These are phyloP conservation scores for Machaerirhynchus nigripectus DNA, from an alignment of 2,113 vertebrate genomes.

Conservation along the genomic window DNA sequence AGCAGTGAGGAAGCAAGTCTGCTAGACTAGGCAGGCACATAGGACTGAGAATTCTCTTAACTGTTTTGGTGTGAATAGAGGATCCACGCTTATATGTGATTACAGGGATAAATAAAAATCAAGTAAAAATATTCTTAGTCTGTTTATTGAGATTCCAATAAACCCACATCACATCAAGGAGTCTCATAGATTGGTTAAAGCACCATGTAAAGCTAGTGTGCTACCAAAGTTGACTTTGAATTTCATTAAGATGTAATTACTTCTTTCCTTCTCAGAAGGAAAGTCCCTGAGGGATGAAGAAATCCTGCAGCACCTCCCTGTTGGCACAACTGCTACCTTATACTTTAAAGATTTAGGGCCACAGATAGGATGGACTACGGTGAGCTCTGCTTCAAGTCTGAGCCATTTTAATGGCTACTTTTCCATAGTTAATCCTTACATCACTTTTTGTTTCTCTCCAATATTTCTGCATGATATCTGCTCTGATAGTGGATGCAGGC, in stretches of 20 bases:
- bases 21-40: not conserved
- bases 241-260: constrained; percentile 23
- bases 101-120: not conserved
- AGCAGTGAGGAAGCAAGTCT: not conserved
- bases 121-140: not conserved
- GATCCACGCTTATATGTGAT: not conserved
- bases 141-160: not conserved
- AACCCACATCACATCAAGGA: not conserved
- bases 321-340: constrained; percentile 83
- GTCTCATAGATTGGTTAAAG: not conserved
- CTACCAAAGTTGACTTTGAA: not conserved
- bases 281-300: constrained; percentile 83
- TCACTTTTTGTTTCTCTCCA: constrained; percentile 14
- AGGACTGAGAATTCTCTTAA: not conserved
- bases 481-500: constrained; percentile 6
- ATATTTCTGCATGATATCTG: constrained; percentile 33
- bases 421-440: constrained; percentile 35
- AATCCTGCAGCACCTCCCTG: constrained; percentile 81
- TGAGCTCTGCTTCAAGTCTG: constrained; percentile 52
- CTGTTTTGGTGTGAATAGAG: not conserved
- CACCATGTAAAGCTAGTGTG: not conserved
- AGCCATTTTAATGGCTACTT: constrained; percentile 23
- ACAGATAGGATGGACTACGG: constrained; percentile 89
- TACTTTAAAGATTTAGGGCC: constrained; percentile 90
- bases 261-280: constrained; percentile 76